A percentile compares a stretch with the other conserved stretches of the same genome.
Conservation (phyloP, 2,113 vertebrate genomes). For the Ia io region DNA sequence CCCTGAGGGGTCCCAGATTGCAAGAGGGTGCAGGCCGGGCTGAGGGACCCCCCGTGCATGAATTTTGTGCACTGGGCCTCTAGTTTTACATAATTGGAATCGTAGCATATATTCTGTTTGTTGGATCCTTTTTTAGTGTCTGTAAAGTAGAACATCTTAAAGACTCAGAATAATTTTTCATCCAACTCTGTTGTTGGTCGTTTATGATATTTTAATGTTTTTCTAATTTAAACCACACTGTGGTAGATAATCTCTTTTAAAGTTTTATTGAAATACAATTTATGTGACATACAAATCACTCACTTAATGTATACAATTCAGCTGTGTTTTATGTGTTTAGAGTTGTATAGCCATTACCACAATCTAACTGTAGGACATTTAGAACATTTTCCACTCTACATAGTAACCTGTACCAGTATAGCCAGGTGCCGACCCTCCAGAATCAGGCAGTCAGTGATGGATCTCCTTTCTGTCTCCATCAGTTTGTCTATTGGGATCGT, state of each 20-base stretch:
- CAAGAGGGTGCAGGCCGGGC: too few relatives aligned
- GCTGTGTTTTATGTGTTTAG: neutral
- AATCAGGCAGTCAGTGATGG: neutral
- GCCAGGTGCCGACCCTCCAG: neutral
- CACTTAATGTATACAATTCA: neutral
- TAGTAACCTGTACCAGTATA: neutral
- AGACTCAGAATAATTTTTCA: neutral
- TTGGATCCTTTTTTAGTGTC: neutral
- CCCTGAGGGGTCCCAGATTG: too few relatives aligned
- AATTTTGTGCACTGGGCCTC: too few relatives aligned
- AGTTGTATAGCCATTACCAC: neutral
- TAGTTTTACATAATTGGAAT: neutral
- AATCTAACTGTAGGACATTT: neutral
- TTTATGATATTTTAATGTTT: conserved; percentile 2
- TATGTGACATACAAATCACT: neutral
- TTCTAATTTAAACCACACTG: neutral
- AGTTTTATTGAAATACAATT: neutral
- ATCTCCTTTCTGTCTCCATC: neutral
- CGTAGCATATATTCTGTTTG: neutral
- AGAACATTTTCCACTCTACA: neutral
- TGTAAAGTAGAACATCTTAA: neutral
- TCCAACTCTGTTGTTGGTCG: neutral
- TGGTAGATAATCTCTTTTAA: neutral
- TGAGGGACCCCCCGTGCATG: too few relatives aligned
- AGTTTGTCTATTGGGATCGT: neutral